These are phyloP conservation scores for Fragum fragum DNA, from an alignment of 2,888 invertebrate species.

Conservation along the genomic window DNA sequence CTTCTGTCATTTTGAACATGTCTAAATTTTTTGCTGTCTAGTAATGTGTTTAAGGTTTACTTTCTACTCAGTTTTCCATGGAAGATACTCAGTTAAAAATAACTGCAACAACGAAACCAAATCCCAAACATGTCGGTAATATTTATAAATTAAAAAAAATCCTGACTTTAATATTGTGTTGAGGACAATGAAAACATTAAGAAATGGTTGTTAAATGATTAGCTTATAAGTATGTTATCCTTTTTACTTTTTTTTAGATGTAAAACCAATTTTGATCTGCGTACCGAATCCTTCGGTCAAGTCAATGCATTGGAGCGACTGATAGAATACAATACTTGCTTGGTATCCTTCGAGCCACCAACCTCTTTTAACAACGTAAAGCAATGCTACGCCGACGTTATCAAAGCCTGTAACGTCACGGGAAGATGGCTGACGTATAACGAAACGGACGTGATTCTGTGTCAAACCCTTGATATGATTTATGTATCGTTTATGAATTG, in stretches of 20 bases:
- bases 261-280: not conserved
- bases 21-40: no score
- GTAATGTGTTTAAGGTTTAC: no score
- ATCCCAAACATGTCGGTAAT: no score
- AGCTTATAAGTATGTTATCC: no score
- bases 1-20: no score
- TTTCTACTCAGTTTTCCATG: no score
- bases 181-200: no score
- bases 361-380: not conserved
- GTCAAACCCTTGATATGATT: not conserved
- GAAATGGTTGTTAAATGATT: no score
- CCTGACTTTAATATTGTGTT: no score
- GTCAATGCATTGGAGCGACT: not conserved
- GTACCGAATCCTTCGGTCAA: not conserved
- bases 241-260: not conserved
- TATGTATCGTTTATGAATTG: slow-evolving; percentile 2
- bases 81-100: no score
- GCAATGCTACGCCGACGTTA: slow-evolving; percentile 10
- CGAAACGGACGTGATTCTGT: not conserved
- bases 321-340: not conserved
- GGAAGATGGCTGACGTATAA: slow-evolving; percentile 3
- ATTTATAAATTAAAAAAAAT: no score
- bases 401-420: not conserved
- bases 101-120: no score
- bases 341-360: not conserved